A percentile compares a stretch with the other conserved stretches of the same genome.
These are phyloP conservation scores for Saccostrea cuccullata DNA, from an alignment of 1,140 invertebrate species.

Conservation along the genomic window DNA sequence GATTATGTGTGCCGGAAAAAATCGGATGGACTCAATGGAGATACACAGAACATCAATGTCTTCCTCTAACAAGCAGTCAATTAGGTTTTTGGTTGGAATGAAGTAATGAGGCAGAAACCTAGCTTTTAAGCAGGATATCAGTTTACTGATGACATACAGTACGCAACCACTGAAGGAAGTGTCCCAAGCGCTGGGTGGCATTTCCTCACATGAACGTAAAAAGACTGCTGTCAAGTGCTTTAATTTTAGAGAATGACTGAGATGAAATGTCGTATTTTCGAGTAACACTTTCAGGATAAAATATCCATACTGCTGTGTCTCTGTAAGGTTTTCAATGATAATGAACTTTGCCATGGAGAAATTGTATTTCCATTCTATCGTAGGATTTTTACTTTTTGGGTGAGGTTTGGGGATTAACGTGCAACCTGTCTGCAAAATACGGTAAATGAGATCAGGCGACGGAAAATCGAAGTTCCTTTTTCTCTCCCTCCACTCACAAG, in stretches of 20 bases:
- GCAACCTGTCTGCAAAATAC: neutral
- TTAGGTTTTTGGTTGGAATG: neutral
- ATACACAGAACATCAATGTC: neutral
- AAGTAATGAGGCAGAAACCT: conserved; percentile 9
- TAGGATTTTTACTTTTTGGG: neutral
- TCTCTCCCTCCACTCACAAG: neutral
- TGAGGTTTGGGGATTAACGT: conserved; percentile 7
- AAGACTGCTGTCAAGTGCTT: neutral
- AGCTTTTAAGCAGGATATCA: neutral
- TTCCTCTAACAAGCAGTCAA: neutral
- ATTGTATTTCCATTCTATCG: conserved; percentile 22
- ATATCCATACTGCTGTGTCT: neutral
- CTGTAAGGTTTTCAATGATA: neutral
- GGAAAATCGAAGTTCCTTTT: neutral
- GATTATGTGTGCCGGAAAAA: neutral
- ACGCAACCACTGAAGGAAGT: neutral
- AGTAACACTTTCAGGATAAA: neutral
- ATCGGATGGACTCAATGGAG: neutral
- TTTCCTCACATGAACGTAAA: neutral
- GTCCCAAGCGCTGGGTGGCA: neutral
- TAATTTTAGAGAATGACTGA: neutral
- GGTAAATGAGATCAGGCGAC: neutral
- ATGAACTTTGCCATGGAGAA: conserved; percentile 16
- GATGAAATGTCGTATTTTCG: neutral
- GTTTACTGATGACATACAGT: neutral